Conservation (phyloP, 2,888 invertebrate species). For the Caenorhabditis afra region DNA sequence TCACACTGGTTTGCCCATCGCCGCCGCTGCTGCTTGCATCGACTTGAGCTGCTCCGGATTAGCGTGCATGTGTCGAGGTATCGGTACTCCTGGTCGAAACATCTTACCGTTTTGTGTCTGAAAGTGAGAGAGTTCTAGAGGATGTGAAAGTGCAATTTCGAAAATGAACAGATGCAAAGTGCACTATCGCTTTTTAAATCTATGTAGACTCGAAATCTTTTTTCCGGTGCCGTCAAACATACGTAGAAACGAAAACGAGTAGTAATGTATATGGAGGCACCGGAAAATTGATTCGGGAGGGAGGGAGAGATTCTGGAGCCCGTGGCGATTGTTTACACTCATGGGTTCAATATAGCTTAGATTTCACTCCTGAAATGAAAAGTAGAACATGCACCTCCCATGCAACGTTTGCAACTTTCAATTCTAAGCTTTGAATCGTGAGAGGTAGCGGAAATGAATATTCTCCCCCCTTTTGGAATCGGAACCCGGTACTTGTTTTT, state of each 20-base stretch:
- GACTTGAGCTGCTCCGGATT: constrained; percentile 34
- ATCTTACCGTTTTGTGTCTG: constrained; percentile 1
- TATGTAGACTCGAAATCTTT: too few species aligned
- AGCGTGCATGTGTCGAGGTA: constrained; percentile 11
- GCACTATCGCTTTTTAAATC: too few species aligned
- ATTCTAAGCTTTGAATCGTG: background rate
- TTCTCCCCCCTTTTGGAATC: too few species aligned
- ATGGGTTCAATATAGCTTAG: constrained; percentile 34
- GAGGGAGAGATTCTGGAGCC: constrained; percentile 14
- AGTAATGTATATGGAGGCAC: constrained; percentile 1
- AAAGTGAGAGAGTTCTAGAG: too few species aligned
- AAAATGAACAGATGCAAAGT: too few species aligned
- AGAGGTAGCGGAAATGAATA: background rate
- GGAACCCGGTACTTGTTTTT: too few species aligned
- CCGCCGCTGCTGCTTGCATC: constrained; percentile 14
- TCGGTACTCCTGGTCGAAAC: constrained; percentile 12
- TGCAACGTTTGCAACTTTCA: constrained; percentile 11
- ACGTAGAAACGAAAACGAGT: too few species aligned
- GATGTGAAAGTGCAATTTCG: too few species aligned
- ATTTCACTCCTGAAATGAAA: constrained; percentile 39
- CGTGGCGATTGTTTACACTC: constrained; percentile 46
- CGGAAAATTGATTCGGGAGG: constrained; percentile 11
- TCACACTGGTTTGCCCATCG: constrained; percentile 34
- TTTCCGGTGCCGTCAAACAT: too few species aligned
- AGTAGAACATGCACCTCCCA: background rate